These are phyloP conservation scores for Muricea muricata DNA, from an alignment of 92 coral and sea anemone species.

Conservation along the genomic window DNA sequence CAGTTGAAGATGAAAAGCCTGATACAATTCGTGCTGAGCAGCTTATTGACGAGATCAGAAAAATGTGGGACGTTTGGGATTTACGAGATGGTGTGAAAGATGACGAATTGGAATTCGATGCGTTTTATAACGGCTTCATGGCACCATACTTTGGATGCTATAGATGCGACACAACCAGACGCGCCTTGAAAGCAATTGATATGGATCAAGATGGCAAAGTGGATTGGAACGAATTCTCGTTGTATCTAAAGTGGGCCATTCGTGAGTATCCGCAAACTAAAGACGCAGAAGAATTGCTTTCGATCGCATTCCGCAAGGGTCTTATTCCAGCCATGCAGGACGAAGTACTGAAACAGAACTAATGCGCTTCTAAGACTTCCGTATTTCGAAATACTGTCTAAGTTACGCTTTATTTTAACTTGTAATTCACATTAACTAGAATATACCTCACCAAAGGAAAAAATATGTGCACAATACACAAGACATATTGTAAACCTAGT, in stretches of 20 bases:
- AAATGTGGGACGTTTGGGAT: conserved; percentile 80
- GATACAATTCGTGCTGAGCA: not conserved
- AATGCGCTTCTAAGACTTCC: not conserved
- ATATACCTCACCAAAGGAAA: too few species aligned
- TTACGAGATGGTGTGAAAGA: conserved; percentile 49
- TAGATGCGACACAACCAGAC: conserved; percentile 39
- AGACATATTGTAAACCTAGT: too few species aligned
- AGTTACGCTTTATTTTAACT: too few species aligned
- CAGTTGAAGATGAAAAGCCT: conserved; percentile 7
- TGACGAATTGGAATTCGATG: conserved; percentile 64
- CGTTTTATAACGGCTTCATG: conserved; percentile 76
- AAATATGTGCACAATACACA: too few species aligned
- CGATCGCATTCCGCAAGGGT: too few species aligned
- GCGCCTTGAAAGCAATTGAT: conserved; percentile 59
- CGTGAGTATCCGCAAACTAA: conserved; percentile 71
- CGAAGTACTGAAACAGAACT: not conserved
- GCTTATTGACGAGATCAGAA: conserved; percentile 43
- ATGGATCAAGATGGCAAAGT: conserved; percentile 58
- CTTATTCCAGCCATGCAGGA: conserved; percentile 89
- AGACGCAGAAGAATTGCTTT: conserved; percentile 71
- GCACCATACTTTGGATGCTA: conserved; percentile 75
- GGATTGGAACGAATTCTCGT: conserved; percentile 57
- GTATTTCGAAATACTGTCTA: too few species aligned
- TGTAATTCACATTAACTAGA: too few species aligned
- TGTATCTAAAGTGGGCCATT: conserved; percentile 51